These are phyloP conservation scores for Aix galericulata DNA, from an alignment of 2,113 vertebrate genomes.

Conservation along the genomic window DNA sequence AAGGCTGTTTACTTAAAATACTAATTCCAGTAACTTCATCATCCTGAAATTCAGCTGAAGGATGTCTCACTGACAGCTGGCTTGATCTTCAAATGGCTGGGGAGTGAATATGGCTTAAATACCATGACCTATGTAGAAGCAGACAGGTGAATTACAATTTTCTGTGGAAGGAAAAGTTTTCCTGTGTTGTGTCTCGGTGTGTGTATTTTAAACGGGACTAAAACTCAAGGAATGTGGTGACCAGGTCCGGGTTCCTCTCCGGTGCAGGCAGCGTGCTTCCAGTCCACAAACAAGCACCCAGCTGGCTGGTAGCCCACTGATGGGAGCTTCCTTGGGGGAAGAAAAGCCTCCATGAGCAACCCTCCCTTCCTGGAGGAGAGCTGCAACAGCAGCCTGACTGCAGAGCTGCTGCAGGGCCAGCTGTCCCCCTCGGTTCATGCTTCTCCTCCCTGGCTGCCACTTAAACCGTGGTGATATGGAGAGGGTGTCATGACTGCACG, in stretches of 20 bases:
- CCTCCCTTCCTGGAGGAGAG: not conserved
- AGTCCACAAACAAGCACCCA: not conserved
- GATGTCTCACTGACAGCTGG: not conserved
- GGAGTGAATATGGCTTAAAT: not conserved
- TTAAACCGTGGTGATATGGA: not conserved
- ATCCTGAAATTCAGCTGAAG: not conserved
- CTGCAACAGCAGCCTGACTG: not conserved
- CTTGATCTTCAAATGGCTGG: not conserved
- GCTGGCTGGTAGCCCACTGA: too few species aligned
- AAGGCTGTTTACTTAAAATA: not conserved
- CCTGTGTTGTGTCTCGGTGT: not conserved
- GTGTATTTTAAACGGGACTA: not conserved
- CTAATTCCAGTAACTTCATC: not conserved
- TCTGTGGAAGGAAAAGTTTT: not conserved
- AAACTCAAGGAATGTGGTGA: not conserved
- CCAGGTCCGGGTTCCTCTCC: not conserved
- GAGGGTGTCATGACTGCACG: not conserved
- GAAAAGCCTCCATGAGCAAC: too few species aligned
- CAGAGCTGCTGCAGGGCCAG: not conserved
- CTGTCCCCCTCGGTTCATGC: not conserved
- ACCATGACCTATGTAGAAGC: not conserved
- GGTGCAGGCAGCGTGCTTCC: fast-evolving
- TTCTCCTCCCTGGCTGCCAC: not conserved
- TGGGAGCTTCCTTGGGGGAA: not conserved
- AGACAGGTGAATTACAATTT: not conserved